Evolutionary conservation across 2,888 invertebrate species (phyloP).

Genomic region (Chymomyza procnemis): DNA sequence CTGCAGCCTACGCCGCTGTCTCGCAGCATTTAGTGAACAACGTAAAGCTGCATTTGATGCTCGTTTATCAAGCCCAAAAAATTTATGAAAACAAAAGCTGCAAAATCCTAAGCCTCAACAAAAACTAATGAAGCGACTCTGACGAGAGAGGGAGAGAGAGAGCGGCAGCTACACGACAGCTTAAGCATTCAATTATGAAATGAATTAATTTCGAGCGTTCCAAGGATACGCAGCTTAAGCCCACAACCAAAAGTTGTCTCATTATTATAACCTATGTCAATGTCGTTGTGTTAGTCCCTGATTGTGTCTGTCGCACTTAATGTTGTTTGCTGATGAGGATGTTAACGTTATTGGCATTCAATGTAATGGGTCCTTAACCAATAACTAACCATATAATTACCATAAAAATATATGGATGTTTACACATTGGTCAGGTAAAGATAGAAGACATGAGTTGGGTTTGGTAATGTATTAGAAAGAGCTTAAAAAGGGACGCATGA

Average conservation of each 20-base stretch:
- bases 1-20: too few species aligned
- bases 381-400: slow-evolving; percentile 6
- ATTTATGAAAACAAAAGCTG: slow-evolving; percentile 25
- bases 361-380: slow-evolving; percentile 18
- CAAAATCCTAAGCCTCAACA: not conserved
- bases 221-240: not conserved
- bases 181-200: slow-evolving; percentile 25
- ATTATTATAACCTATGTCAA: not conserved
- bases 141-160: too few species aligned
- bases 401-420: not conserved
- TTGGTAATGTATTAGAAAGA: too few species aligned
- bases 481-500: too few species aligned
- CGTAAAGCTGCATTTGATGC: not conserved
- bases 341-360: slow-evolving; percentile 18
- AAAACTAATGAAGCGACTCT: not conserved
- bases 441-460: too few species aligned
- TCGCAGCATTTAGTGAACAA: not conserved
- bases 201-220: slow-evolving; percentile 27
- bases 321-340: slow-evolving; percentile 13
- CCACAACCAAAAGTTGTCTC: not conserved
- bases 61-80: not conserved
- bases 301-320: not conserved
- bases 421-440: too few species aligned
- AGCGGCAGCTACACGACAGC: slow-evolving; percentile 9
- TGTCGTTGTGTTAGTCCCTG: slow-evolving; percentile 3